phyloP scores from a whole-genome alignment of 1,140 invertebrate genomes.

The Leptinotarsa lineolata region DNA sequence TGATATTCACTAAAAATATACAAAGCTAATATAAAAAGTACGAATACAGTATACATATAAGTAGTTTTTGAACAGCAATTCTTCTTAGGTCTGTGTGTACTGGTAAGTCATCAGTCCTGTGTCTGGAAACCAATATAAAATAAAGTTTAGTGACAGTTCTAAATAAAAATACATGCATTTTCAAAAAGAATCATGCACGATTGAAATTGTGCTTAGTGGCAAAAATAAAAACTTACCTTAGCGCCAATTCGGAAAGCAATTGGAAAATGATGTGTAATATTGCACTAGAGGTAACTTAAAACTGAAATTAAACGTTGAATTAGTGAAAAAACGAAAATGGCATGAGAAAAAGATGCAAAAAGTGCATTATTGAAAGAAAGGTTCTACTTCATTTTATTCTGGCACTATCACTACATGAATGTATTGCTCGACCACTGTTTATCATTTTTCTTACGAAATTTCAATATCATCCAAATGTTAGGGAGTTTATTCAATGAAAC shows the following conservation, averaged over 20 bases:
- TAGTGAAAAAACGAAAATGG: slow-evolving; percentile 21
- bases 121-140: slow-evolving; percentile 15
- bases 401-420: neutral
- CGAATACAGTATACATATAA: slow-evolving; percentile 26
- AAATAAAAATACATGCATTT: neutral
- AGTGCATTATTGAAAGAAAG: slow-evolving; percentile 3
- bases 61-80: neutral
- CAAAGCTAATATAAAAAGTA: slow-evolving; percentile 29
- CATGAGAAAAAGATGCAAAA: slow-evolving; percentile 11
- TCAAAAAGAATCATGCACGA: neutral
- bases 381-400: neutral
- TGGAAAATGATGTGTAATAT: slow-evolving; percentile 25
- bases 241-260: slow-evolving; percentile 14
- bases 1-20: slow-evolving; percentile 24
- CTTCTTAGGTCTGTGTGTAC: slow-evolving; percentile 16
- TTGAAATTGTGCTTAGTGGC: neutral
- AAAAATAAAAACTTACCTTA: slow-evolving; percentile 26
- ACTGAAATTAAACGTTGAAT: slow-evolving; percentile 38
- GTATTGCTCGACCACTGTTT: neutral
- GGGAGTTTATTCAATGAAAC: slow-evolving; percentile 18
- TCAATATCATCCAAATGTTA: neutral
- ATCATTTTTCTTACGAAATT: slow-evolving; percentile 5
- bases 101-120: slow-evolving; percentile 17
- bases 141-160: neutral
- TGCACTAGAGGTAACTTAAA: slow-evolving; percentile 33